Evolutionary conservation across 2,113 vertebrate genomes (phyloP).

Genomic region (Amblyornis subalaris): DNA sequence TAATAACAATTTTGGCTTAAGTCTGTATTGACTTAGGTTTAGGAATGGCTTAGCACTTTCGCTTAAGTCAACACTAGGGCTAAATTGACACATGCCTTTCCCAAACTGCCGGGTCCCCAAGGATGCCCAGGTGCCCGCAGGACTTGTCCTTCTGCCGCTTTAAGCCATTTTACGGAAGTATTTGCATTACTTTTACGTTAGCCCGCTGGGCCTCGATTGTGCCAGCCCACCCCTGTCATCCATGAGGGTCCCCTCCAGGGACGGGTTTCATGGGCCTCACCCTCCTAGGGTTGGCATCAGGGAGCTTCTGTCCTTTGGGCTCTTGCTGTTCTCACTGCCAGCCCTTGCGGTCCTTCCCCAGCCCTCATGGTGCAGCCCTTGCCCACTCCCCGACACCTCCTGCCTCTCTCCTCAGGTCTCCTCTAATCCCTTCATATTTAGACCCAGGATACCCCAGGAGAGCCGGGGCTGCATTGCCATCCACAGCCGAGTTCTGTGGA

Average conservation of each 20-base stretch:
- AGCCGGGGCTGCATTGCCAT: neutral
- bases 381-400: neutral
- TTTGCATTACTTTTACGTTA: neutral
- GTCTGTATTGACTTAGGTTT: slow-evolving; percentile 63
- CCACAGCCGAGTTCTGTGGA: neutral
- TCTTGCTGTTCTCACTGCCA: too few relatives aligned
- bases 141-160: neutral
- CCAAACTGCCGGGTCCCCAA: neutral
- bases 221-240: neutral
- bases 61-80: slow-evolving; percentile 50
- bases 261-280: neutral
- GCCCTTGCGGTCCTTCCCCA: neutral
- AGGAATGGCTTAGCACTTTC: slow-evolving; percentile 57
- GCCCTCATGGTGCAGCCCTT: fast-evolving
- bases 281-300: fast-evolving
- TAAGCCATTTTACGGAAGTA: neutral
- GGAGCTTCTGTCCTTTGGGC: neutral
- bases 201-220: neutral
- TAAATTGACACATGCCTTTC: slow-evolving; percentile 41
- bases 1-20: slow-evolving; percentile 66
- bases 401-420: neutral
- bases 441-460: neutral
- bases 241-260: neutral
- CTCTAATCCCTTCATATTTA: neutral
- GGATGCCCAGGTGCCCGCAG: neutral